Percentiles rank a stretch among this genome's conserved stretches.
phyloP scores from a whole-genome alignment of 1,140 invertebrate genomes.

The Zaprionus ghesquierei region DNA sequence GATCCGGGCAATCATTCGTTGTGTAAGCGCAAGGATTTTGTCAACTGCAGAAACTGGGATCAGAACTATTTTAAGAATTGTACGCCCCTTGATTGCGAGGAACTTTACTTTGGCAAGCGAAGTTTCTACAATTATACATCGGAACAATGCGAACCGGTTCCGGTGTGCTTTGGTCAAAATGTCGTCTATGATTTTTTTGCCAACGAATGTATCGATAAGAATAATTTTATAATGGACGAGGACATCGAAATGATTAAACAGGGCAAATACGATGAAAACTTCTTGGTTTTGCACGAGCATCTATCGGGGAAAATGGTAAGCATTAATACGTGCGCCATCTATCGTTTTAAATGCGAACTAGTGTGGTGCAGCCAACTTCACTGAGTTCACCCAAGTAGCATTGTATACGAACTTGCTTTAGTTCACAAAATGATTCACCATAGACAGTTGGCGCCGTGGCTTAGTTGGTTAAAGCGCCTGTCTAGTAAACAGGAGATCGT shows the following conservation, averaged over 20 bases:
- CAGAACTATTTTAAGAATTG: conserved; percentile 68
- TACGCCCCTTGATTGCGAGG: conserved; percentile 69
- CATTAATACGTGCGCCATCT: conserved; percentile 1
- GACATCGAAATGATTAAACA: conserved; percentile 45
- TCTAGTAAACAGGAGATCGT: conserved; percentile 85
- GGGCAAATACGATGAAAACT: conserved; percentile 52
- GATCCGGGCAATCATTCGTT: conserved; percentile 53
- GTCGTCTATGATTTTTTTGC: conserved; percentile 56
- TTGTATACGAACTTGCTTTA: not conserved
- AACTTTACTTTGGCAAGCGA: conserved; percentile 71
- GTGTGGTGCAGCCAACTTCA: conserved; percentile 2
- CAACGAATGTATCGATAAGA: conserved; percentile 57
- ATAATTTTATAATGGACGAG: conserved; percentile 51
- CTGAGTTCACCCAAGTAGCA: not conserved
- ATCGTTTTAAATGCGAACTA: not conserved
- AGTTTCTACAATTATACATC: conserved; percentile 61
- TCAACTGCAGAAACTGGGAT: conserved; percentile 71
- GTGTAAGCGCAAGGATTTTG: conserved; percentile 44
- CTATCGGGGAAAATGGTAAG: not conserved
- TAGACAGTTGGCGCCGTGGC: conserved; percentile 83
- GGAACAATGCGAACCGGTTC: conserved; percentile 53
- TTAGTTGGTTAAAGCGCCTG: conserved; percentile 87
- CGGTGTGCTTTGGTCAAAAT: conserved; percentile 5
- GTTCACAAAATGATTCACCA: not conserved
- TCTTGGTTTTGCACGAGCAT: conserved; percentile 35